phyloP scores from a whole-genome alignment of 1,140 invertebrate genomes.

The Linepithema humile region DNA sequence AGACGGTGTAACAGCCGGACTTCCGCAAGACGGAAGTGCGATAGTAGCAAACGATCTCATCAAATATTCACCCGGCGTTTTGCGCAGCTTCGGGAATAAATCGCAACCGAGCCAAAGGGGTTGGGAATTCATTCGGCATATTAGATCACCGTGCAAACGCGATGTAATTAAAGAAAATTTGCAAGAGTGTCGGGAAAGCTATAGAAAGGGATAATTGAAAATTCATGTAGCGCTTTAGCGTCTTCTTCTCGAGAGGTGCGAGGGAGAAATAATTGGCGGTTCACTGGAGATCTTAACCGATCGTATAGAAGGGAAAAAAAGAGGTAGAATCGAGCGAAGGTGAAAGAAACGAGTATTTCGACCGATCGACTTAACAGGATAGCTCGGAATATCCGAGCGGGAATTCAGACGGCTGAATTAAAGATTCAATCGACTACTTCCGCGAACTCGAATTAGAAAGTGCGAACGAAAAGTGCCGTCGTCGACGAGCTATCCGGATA shows the following conservation, averaged over 20 bases:
- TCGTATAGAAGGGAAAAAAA: background rate
- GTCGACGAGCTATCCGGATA: background rate
- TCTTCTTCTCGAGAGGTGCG: background rate
- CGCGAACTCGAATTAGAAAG: slow-evolving; percentile 13
- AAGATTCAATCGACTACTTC: slow-evolving; percentile 12
- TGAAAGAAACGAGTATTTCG: background rate
- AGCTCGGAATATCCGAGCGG: background rate
- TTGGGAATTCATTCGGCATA: slow-evolving; percentile 43
- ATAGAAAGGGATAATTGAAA: slow-evolving; percentile 13
- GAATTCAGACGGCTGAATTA: background rate
- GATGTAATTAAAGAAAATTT: slow-evolving; percentile 14
- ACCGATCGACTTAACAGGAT: background rate
- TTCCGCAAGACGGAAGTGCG: background rate
- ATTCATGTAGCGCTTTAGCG: slow-evolving; percentile 23
- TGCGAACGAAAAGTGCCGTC: background rate
- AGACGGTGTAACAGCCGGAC: background rate
- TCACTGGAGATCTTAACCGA: slow-evolving; percentile 5
- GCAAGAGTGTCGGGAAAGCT: background rate
- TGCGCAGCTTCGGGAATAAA: slow-evolving; percentile 2
- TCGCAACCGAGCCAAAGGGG: background rate
- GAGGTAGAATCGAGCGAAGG: background rate
- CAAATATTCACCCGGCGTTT: slow-evolving; percentile 23
- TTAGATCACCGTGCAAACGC: slow-evolving; percentile 13
- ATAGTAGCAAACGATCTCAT: background rate
- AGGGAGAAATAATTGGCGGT: background rate